Conservation (phyloP, 2,113 vertebrate genomes). For the Rhineura floridana region DNA sequence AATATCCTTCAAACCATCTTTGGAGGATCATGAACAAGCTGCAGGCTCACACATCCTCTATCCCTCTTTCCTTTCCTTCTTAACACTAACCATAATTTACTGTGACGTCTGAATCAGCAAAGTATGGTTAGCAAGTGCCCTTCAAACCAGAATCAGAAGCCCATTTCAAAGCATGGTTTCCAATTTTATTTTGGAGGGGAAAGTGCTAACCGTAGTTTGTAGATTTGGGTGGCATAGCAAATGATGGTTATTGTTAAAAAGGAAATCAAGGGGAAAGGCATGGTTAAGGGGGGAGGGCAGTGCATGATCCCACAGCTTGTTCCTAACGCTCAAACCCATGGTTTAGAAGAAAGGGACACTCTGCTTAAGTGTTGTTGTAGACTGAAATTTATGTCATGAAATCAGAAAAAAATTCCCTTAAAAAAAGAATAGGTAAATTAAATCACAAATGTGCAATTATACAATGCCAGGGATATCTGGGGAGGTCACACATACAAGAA, state of each 20-base stretch:
- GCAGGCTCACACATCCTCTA: background rate
- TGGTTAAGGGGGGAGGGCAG: background rate
- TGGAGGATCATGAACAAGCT: background rate
- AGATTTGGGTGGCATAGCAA: background rate
- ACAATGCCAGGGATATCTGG: background rate
- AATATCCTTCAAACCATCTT: background rate
- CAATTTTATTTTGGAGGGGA: background rate
- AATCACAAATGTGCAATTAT: background rate
- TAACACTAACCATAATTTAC: background rate
- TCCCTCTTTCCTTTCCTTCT: background rate
- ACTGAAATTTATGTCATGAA: background rate
- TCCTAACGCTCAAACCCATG: background rate
- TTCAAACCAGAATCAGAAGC: background rate
- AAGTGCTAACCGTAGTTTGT: too few species aligned
- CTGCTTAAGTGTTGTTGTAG: background rate
- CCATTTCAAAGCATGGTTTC: background rate
- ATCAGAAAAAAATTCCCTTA: background rate
- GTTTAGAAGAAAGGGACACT: background rate
- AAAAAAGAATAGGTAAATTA: background rate
- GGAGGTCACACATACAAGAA: background rate
- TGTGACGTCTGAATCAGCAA: background rate
- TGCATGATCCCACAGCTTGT: background rate
- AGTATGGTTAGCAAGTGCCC: background rate
- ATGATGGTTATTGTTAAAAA: background rate
- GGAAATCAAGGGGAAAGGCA: background rate